These are phyloP conservation scores for Bombus sylvicola DNA, from an alignment of 1,140 invertebrate species.

Conservation along the genomic window DNA sequence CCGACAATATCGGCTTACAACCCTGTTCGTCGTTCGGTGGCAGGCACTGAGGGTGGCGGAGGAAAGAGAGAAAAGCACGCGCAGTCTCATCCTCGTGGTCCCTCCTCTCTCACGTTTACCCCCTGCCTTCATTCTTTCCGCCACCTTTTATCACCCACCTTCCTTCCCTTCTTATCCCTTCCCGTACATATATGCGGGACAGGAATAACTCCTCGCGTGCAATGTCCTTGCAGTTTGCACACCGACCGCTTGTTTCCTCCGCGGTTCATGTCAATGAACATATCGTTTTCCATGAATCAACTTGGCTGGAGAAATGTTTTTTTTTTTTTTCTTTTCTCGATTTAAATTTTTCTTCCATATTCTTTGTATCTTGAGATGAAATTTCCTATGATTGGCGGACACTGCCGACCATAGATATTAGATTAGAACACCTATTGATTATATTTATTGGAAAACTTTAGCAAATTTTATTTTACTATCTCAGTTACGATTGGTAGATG, in stretches of 20 bases:
- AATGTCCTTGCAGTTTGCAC: conserved; percentile 18
- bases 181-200: neutral
- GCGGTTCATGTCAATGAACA: conserved; percentile 3
- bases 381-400: too few species aligned
- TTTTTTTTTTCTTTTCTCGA: neutral
- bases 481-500: too few species aligned
- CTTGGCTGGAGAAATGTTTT: neutral
- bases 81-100: conserved; percentile 42
- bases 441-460: too few species aligned
- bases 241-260: neutral
- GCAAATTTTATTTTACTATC: too few species aligned
- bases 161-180: neutral
- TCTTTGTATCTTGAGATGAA: neutral
- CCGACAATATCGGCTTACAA: conserved; percentile 69
- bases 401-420: too few species aligned
- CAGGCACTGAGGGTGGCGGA: conserved; percentile 42
- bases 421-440: too few species aligned
- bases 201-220: conserved; percentile 57
- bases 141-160: conserved; percentile 39
- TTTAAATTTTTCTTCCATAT: too few species aligned
- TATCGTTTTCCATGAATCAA: neutral
- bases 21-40: conserved; percentile 35
- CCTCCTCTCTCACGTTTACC: conserved; percentile 29
- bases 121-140: conserved; percentile 5
- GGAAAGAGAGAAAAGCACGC: conserved; percentile 31